These are phyloP conservation scores for Empis stercorea DNA, from an alignment of 2,888 invertebrate species.

Conservation along the genomic window DNA sequence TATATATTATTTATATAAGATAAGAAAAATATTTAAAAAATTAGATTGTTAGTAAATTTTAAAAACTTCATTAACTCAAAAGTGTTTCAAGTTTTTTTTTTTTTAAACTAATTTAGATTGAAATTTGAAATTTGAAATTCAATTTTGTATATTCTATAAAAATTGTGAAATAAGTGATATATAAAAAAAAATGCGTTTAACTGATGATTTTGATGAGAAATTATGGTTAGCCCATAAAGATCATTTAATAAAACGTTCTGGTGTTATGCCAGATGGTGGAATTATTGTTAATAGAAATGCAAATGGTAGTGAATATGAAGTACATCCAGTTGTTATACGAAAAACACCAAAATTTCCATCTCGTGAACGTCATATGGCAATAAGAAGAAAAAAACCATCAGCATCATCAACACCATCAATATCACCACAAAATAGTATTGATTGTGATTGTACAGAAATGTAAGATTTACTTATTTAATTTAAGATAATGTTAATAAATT, in stretches of 20 bases:
- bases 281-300: no score
- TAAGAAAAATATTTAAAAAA: no score
- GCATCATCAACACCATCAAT: constrained; percentile 10
- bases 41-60: no score
- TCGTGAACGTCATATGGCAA: constrained; percentile 53
- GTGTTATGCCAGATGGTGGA: not conserved
- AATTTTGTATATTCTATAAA: no score
- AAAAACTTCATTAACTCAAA: no score
- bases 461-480: no score
- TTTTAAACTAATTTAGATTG: no score
- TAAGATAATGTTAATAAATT: no score
- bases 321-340: constrained; percentile 36
- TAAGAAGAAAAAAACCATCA: constrained; percentile 42
- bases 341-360: constrained; percentile 54
- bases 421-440: constrained; percentile 13
- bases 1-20: no score
- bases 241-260: constrained; percentile 4
- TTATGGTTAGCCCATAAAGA: constrained; percentile 10
- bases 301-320: constrained; percentile 17
- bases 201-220: constrained; percentile 13
- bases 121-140: no score
- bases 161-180: no score
- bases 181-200: constrained; percentile 10
- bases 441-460: constrained; percentile 11
- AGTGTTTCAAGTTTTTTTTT: no score